Percentiles rank a stretch among this genome's conserved stretches.
Evolutionary conservation across 2,113 vertebrate genomes (phyloP).

Genomic region (Odocoileus virginianus): DNA sequence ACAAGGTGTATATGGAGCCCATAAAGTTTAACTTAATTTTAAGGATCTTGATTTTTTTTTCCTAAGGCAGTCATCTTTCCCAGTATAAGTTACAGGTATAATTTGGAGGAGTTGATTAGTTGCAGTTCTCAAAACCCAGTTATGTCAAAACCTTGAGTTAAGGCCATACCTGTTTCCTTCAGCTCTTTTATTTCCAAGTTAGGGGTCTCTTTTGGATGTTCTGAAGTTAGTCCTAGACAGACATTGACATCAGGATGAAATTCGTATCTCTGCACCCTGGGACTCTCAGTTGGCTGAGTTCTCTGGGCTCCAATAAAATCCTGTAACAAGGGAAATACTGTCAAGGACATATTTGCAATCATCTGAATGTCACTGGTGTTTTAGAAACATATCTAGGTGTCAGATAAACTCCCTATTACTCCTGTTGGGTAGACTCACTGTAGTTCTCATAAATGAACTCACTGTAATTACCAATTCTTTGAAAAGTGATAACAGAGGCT

Average conservation of each 20-base stretch:
- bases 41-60: background rate
- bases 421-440: background rate
- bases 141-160: background rate
- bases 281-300: background rate
- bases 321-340: constrained; percentile 55
- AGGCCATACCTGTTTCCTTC: constrained; percentile 64
- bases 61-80: background rate
- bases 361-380: background rate
- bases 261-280: constrained; percentile 10
- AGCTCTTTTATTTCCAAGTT: constrained; percentile 58
- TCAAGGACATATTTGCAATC: background rate
- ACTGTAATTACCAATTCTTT: background rate
- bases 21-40: background rate
- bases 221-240: constrained; percentile 70
- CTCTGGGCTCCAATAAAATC: constrained; percentile 71
- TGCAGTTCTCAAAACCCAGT: background rate
- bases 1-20: background rate
- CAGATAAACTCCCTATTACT: background rate
- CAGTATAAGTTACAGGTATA: background rate
- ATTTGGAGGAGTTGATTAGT: background rate
- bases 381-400: background rate
- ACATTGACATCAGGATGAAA: constrained; percentile 66
- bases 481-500: background rate
- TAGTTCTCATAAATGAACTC: background rate
- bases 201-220: constrained; percentile 35